These are phyloP conservation scores for Crotalus viridis DNA, from an alignment of 2,113 vertebrate genomes.

Conservation along the genomic window DNA sequence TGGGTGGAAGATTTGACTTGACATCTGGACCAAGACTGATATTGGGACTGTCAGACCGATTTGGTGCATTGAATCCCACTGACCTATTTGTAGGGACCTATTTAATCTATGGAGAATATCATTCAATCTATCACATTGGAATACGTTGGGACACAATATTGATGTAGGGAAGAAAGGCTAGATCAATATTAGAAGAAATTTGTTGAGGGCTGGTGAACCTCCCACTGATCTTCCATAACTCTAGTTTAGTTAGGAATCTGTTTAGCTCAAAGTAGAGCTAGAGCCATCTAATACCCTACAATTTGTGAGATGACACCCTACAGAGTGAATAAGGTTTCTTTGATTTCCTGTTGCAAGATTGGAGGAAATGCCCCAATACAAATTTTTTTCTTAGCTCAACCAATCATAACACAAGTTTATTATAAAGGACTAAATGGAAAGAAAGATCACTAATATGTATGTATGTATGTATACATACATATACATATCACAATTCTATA, in stretches of 20 bases:
- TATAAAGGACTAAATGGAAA: neutral
- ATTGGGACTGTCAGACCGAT: neutral
- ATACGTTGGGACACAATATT: neutral
- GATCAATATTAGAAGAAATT: neutral
- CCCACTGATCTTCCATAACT: neutral
- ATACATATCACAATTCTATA: no score
- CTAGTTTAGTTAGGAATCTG: neutral
- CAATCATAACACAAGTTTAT: neutral
- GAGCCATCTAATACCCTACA: neutral
- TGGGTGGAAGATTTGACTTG: neutral
- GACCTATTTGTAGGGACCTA: neutral
- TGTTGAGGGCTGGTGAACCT: neutral
- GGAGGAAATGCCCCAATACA: neutral
- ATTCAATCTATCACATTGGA: neutral
- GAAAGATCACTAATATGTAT: neutral
- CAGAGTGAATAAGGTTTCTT: neutral
- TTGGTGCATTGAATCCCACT: neutral
- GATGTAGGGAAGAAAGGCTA: neutral
- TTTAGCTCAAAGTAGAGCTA: neutral
- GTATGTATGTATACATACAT: no score
- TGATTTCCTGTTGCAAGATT: neutral
- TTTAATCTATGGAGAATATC: neutral
- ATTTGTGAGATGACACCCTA: neutral
- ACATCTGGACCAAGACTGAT: neutral
- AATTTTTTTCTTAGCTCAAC: neutral